These are phyloP conservation scores for Autographa gamma DNA, from an alignment of 2,888 invertebrate genomes.

Conservation along the genomic window DNA sequence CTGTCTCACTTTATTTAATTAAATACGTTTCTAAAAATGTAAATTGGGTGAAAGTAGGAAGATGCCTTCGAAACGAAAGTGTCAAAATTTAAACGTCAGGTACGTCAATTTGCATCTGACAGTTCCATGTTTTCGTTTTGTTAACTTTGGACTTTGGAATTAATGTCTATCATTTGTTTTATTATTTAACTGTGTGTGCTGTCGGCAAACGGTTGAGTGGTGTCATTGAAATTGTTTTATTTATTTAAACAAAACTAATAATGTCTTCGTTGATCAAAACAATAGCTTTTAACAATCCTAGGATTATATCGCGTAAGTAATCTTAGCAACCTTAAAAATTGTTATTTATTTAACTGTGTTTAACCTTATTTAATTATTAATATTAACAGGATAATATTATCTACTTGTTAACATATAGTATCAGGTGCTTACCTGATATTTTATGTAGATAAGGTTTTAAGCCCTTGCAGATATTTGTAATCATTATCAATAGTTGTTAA, in stretches of 20 bases:
- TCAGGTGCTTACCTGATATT: no score
- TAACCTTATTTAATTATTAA: neutral
- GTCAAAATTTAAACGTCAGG: neutral
- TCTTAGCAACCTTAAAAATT: neutral
- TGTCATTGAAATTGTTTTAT: neutral
- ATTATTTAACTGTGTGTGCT: constrained; percentile 1
- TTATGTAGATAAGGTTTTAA: no score
- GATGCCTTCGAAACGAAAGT: neutral
- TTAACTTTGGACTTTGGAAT: constrained; percentile 6
- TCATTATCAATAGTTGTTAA: no score
- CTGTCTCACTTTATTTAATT: neutral
- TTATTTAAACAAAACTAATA: constrained; percentile 1
- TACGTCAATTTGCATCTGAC: constrained; percentile 4
- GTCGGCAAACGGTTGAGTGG: neutral
- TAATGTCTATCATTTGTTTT: neutral
- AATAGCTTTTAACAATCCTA: constrained; percentile 58
- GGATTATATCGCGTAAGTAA: constrained; percentile 62
- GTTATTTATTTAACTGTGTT: neutral
- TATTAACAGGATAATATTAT: neutral
- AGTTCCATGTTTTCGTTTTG: neutral
- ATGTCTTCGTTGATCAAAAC: constrained; percentile 65
- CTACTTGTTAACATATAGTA: no score
- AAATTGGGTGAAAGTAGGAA: neutral
- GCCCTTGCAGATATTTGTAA: no score
- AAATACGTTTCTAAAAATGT: neutral